phyloP scores from a whole-genome alignment of 2,797 vertebrate genomes.

The Peromyscus melanophrys region DNA sequence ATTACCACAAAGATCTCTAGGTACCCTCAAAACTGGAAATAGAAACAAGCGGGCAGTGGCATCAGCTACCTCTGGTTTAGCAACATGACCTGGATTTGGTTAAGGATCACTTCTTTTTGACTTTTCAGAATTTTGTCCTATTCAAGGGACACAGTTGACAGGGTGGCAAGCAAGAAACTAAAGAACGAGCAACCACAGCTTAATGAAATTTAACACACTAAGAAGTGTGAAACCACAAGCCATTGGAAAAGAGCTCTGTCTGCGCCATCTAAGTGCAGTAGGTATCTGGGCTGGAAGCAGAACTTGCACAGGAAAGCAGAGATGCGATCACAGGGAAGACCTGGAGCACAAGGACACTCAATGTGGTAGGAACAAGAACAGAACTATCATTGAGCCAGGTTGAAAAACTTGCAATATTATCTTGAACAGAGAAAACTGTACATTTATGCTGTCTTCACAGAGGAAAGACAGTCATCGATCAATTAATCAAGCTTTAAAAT shows the following conservation, averaged over 20 bases:
- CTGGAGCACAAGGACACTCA: background rate
- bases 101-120: conserved; percentile 31
- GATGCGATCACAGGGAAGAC: background rate
- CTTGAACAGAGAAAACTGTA: conserved; percentile 20
- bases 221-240: conserved; percentile 72
- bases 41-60: conserved; percentile 53
- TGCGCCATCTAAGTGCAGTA: conserved; percentile 34
- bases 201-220: conserved; percentile 71
- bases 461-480: background rate
- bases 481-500: conserved; percentile 41
- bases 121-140: conserved; percentile 49
- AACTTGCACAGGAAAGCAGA: background rate
- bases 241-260: conserved; percentile 55
- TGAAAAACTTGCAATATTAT: background rate
- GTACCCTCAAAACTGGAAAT: conserved; percentile 79
- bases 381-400: background rate
- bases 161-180: conserved; percentile 75
- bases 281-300: background rate
- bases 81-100: conserved; percentile 76
- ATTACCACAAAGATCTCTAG: conserved; percentile 77
- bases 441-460: conserved; percentile 2
- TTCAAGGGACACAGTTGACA: conserved; percentile 73
- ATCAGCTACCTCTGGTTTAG: conserved; percentile 80
- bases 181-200: conserved; percentile 56
- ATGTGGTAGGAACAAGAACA: background rate